Base-by-base conservation (phyloP, 2,888 invertebrate genomes). In the Oegoconia quadripuncta region DNA sequence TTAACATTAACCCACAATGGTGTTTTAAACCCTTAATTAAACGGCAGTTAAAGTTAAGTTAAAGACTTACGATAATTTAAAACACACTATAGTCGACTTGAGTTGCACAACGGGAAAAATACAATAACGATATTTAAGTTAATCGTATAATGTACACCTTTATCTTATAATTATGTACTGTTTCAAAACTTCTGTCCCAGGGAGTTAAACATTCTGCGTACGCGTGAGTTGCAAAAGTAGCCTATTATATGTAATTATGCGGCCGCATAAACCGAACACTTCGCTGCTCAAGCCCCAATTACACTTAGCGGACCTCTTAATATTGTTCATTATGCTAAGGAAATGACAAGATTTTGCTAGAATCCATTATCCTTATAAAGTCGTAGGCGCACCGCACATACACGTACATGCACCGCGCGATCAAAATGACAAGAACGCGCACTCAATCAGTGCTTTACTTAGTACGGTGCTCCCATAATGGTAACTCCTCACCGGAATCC, bases 201-300 rank as follows among this genome's bases (percentile, higher is more conserved):
- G 56, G 70, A 76, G 64, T 70, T 67, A 69, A 76, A 74, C 64
- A 78, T 80, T 78, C 74, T 62, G 66, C 72, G 74, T 73, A 74
- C 72, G 66, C 73, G 74, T 73, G 66, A 69, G 67, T 79, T 80
- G 79, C 81, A 76, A 79, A 79, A 79, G 74, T 74, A 71, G 62
- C 74, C 79, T 79, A 82, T 82, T 83, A 82, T 71, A 69, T 55
- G 68, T 72, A 82, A 86, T 86, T 83, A 86, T 76, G 74, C 65
- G 74, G 75, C 75, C 73, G 74, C 78, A 74, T 83, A 79, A 78
- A 74, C 74, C 65, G 74, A 74, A 69, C 75, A 76, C 71, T 79
- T 76, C 65, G 74, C 75, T 75, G 72, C 67, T 66, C 73, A 64
- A 67, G 66, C 68, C 68, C 74, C 78, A 79, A 81, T 82, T 80